Percentiles rank a stretch among this genome's conserved stretches.
Evolutionary conservation across 2,888 invertebrate genomes (phyloP).

Genomic region (Lasioglossum morio): DNA sequence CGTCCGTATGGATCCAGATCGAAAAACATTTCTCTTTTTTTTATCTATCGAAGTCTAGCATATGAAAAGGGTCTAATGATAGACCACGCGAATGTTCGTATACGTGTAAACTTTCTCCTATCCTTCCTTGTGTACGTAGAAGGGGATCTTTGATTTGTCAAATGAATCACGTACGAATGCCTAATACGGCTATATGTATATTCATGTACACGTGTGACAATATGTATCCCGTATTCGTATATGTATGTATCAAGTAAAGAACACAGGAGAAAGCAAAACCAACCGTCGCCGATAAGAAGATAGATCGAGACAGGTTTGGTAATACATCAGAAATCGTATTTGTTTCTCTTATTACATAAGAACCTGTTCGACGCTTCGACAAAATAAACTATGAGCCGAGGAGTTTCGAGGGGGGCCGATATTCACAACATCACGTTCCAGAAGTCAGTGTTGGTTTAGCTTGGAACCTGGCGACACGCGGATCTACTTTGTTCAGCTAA

Average conservation of each 20-base stretch:
- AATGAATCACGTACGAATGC: neutral
- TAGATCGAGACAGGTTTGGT: neutral
- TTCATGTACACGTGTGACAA: neutral
- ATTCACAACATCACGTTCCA: constrained; percentile 26
- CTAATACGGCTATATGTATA: no score
- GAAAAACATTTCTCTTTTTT: neutral
- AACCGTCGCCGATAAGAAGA: neutral
- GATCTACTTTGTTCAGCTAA: neutral
- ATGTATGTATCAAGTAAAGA: no score
- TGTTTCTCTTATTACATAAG: constrained; percentile 40
- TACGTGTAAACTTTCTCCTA: neutral
- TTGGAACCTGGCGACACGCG: constrained; percentile 23
- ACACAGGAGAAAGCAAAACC: neutral
- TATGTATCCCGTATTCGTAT: no score
- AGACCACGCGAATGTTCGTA: neutral
- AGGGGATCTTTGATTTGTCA: neutral
- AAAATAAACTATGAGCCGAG: constrained; percentile 12
- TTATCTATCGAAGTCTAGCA: neutral
- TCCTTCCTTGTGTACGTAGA: neutral
- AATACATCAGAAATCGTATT: neutral
- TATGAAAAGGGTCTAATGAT: neutral
- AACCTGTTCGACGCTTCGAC: constrained; percentile 50
- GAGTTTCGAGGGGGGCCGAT: constrained; percentile 19
- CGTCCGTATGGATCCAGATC: neutral
- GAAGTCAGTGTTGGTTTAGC: constrained; percentile 43